Conservation (phyloP, 1,140 invertebrate species). For the Steinernema khuongi region DNA sequence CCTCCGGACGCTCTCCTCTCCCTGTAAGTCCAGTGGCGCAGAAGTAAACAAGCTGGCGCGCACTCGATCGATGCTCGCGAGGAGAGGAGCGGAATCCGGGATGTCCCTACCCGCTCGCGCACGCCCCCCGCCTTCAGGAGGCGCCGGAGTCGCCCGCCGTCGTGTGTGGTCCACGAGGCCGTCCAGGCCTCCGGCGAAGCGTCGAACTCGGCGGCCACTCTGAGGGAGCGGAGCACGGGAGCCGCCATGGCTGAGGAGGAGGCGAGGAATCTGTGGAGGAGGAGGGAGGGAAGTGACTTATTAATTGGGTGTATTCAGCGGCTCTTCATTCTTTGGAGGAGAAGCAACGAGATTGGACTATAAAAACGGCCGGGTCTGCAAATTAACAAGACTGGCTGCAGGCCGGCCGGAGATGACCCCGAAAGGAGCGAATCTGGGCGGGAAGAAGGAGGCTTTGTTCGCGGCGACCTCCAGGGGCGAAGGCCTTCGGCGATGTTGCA, state of each 20-base stretch:
- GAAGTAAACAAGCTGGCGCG: too few relatives aligned
- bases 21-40: slow-evolving; percentile 23
- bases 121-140: too few relatives aligned
- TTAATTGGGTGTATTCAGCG: too few relatives aligned
- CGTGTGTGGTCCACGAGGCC: slow-evolving; percentile 14
- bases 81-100: too few relatives aligned
- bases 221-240: slow-evolving; percentile 9
- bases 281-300: too few relatives aligned
- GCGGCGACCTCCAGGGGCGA: not conserved
- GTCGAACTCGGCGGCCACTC: slow-evolving; percentile 9
- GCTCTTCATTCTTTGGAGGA: too few relatives aligned
- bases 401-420: not conserved
- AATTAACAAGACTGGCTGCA: not conserved
- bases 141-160: not conserved
- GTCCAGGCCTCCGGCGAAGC: slow-evolving; percentile 18
- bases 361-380: too few relatives aligned
- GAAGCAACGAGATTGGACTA: too few relatives aligned
- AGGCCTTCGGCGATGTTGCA: slow-evolving; percentile 3
- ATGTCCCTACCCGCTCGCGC: too few relatives aligned
- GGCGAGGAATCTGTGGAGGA: too few relatives aligned
- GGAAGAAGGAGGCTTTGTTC: not conserved
- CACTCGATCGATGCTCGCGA: too few relatives aligned
- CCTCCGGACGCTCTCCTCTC: not conserved
- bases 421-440: not conserved
- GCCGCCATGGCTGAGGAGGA: slow-evolving; percentile 10